Conservation (phyloP, 1,140 invertebrate species). For the Chironomus tepperi region DNA sequence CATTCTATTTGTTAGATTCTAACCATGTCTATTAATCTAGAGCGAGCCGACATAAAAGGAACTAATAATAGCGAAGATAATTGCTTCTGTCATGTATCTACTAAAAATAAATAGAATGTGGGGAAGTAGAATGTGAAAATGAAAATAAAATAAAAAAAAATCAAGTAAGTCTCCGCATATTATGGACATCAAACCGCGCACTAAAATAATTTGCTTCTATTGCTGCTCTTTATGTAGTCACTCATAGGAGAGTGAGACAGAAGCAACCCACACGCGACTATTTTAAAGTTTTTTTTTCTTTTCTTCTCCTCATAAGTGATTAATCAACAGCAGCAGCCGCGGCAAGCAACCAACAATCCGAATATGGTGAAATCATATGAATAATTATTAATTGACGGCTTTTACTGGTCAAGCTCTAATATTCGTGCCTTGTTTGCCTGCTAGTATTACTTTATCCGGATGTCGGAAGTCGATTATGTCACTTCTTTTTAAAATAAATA, state of each 20-base stretch:
- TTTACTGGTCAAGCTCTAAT: not conserved
- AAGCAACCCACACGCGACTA: conserved; percentile 8
- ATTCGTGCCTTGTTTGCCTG: not conserved
- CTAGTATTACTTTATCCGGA: conserved; percentile 16
- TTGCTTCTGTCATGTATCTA: conserved; percentile 10
- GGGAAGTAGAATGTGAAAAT: too few species aligned
- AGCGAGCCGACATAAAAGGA: too few species aligned
- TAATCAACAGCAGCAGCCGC: conserved; percentile 10
- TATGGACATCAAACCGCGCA: not conserved
- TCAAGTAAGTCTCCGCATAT: not conserved
- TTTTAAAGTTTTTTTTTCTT: not conserved
- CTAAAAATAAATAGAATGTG: too few species aligned
- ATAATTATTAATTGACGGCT: conserved; percentile 17
- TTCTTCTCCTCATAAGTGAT: conserved; percentile 15
- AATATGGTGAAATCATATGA: conserved; percentile 19
- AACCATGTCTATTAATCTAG: too few species aligned
- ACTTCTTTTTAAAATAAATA: not conserved
- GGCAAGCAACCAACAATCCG: not conserved
- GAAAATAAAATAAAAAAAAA: too few species aligned
- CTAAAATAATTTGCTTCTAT: not conserved
- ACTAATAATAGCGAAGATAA: not conserved
- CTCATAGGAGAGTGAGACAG: not conserved
- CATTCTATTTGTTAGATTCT: too few species aligned
- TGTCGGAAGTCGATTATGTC: conserved; percentile 22
- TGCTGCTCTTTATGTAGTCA: not conserved